phyloP scores from a whole-genome alignment of 2,113 vertebrate species.

The Saccopteryx bilineata region DNA sequence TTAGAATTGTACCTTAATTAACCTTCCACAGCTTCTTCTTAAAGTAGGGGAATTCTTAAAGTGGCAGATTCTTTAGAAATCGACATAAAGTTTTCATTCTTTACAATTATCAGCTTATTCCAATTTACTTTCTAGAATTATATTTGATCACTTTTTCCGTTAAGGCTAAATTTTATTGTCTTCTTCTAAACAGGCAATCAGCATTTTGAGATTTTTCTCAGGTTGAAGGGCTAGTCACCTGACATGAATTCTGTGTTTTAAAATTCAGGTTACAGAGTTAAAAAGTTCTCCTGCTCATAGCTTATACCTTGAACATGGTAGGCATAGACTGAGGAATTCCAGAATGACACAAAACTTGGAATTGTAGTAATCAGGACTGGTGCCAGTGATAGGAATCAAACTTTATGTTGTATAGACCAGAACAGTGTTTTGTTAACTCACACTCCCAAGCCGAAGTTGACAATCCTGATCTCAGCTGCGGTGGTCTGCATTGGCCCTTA shows the following conservation, averaged over 20 bases:
- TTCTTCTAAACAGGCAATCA: constrained; percentile 37
- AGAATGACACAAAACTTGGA: neutral
- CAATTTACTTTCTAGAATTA: constrained; percentile 36
- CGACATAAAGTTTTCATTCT: constrained; percentile 20
- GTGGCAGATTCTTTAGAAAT: constrained; percentile 47
- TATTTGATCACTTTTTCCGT: constrained; percentile 30
- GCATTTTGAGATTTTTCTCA: constrained; percentile 46
- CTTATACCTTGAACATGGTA: neutral
- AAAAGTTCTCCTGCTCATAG: neutral
- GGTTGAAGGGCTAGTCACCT: neutral
- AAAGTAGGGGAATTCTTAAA: neutral
- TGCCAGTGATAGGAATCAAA: neutral
- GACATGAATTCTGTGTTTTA: constrained; percentile 50
- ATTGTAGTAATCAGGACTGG: neutral
- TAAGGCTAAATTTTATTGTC: constrained; percentile 46
- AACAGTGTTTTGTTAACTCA: neutral
- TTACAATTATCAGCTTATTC: constrained; percentile 49
- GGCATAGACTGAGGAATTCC: neutral
- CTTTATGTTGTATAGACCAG: neutral
- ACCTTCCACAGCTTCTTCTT: neutral
- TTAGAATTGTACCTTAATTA: constrained; percentile 10
- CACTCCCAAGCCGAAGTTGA: neutral
- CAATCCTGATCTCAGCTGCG: neutral
- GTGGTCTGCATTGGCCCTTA: too few relatives aligned
- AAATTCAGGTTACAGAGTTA: constrained; percentile 20